Evolutionary conservation across 2,888 invertebrate genomes (phyloP).

Genomic region (Trichogramma evanescens): DNA sequence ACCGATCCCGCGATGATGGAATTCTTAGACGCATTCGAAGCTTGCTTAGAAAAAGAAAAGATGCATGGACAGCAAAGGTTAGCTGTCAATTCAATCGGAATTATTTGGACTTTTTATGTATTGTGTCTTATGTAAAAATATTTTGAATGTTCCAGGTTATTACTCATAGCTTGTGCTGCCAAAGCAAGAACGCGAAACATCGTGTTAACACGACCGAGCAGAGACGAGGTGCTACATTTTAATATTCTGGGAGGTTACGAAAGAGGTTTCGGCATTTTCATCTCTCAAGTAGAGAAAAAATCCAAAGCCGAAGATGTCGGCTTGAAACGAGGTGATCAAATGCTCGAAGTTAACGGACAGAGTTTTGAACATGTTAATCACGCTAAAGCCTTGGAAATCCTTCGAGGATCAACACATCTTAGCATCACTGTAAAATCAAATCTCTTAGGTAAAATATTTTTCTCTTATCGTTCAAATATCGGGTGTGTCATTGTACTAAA

Average conservation of each 20-base stretch:
- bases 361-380: slow-evolving; percentile 91
- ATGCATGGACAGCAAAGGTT: slow-evolving; percentile 72
- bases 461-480: no score
- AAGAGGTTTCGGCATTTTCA: slow-evolving; percentile 86
- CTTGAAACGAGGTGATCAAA: slow-evolving; percentile 93
- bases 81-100: not conserved
- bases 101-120: slow-evolving; percentile 1
- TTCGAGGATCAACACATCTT: slow-evolving; percentile 89
- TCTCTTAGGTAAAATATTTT: slow-evolving; percentile 59
- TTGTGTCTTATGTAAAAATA: not conserved
- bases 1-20: slow-evolving; percentile 95
- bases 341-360: slow-evolving; percentile 95
- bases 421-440: slow-evolving; percentile 96
- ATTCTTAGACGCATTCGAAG: slow-evolving; percentile 87
- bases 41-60: slow-evolving; percentile 72
- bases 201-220: slow-evolving; percentile 81
- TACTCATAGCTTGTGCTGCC: slow-evolving; percentile 95
- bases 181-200: slow-evolving; percentile 90
- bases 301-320: slow-evolving; percentile 95
- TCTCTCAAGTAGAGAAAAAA: slow-evolving; percentile 86
- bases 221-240: slow-evolving; percentile 91
- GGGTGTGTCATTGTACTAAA: no score
- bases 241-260: slow-evolving; percentile 91
- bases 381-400: slow-evolving; percentile 84
- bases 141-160: slow-evolving; percentile 50